Conservation (phyloP, 2,113 vertebrate genomes). For the Myrmecobius fasciatus region DNA sequence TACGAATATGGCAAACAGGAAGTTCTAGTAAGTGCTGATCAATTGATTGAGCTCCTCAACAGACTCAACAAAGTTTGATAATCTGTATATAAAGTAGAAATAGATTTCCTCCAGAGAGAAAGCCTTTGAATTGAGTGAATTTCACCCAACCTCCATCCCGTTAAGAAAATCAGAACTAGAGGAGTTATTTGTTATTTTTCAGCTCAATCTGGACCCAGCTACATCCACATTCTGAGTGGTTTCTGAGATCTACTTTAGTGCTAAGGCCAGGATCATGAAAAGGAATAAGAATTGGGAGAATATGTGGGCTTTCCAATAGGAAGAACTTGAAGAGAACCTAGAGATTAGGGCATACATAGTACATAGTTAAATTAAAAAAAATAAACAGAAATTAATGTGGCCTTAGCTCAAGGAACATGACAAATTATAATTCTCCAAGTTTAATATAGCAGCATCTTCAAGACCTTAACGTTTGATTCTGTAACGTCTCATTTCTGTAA, state of each 20-base stretch:
- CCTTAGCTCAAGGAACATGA: neutral
- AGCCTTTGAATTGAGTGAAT: neutral
- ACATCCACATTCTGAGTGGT: neutral
- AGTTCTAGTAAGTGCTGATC: neutral
- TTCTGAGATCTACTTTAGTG: neutral
- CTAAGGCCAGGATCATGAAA: neutral
- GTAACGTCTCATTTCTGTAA: neutral
- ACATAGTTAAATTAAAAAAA: neutral
- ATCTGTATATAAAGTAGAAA: neutral
- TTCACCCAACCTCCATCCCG: neutral
- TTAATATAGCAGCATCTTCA: neutral
- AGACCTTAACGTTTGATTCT: neutral
- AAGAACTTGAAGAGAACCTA: neutral
- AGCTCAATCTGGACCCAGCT: neutral
- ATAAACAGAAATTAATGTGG: too few relatives aligned
- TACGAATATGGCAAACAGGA: neutral
- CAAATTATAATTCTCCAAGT: neutral
- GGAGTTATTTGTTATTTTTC: neutral
- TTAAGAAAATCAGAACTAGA: neutral
- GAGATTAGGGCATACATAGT: neutral
- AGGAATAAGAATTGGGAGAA: neutral
- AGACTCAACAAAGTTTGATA: neutral
- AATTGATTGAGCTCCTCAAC: neutral
- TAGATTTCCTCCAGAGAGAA: neutral
- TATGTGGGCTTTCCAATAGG: neutral